Conservation (phyloP, 2,797 vertebrate genomes). For the Centropyge bicolor region DNA sequence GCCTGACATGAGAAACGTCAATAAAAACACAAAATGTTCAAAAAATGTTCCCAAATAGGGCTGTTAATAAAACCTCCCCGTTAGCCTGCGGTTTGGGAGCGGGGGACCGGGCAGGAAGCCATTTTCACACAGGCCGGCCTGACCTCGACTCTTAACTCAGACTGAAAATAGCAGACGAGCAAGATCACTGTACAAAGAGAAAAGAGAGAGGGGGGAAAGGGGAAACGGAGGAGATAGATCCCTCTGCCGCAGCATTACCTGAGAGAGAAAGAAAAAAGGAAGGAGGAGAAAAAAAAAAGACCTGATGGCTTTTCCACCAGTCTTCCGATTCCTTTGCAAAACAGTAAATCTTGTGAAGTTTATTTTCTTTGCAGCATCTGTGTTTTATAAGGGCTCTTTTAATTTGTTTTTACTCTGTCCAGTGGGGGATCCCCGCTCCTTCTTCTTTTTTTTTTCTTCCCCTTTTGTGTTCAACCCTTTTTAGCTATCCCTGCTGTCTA, state of each 20-base stretch:
- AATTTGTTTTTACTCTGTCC: slow-evolving; percentile 97
- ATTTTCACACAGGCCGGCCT: slow-evolving; percentile 85
- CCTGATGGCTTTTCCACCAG: slow-evolving; percentile 95
- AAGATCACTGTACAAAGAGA: slow-evolving; percentile 55
- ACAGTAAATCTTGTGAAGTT: slow-evolving; percentile 94
- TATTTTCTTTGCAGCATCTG: slow-evolving; percentile 99
- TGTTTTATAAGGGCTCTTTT: slow-evolving; percentile 96
- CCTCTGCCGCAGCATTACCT: slow-evolving; percentile 55
- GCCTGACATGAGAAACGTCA: slow-evolving; percentile 69
- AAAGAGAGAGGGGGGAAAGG: neutral
- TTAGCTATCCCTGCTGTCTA: slow-evolving; percentile 44
- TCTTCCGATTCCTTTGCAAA: slow-evolving; percentile 88
- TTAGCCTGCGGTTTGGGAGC: slow-evolving; percentile 74
- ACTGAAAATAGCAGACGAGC: slow-evolving; percentile 82
- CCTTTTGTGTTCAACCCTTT: slow-evolving; percentile 64
- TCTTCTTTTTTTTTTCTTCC: slow-evolving; percentile 83
- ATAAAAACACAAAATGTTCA: slow-evolving; percentile 62
- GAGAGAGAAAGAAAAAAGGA: slow-evolving; percentile 38
- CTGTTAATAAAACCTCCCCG: slow-evolving; percentile 69
- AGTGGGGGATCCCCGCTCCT: slow-evolving; percentile 87
- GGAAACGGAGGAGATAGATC: slow-evolving; percentile 45
- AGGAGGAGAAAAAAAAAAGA: slow-evolving; percentile 16
- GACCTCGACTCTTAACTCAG: slow-evolving; percentile 72
- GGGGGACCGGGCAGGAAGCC: slow-evolving; percentile 81
- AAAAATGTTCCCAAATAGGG: slow-evolving; percentile 72